Evolutionary conservation across 2,797 vertebrate genomes (phyloP).

Genomic region (Peromyscus eremicus): DNA sequence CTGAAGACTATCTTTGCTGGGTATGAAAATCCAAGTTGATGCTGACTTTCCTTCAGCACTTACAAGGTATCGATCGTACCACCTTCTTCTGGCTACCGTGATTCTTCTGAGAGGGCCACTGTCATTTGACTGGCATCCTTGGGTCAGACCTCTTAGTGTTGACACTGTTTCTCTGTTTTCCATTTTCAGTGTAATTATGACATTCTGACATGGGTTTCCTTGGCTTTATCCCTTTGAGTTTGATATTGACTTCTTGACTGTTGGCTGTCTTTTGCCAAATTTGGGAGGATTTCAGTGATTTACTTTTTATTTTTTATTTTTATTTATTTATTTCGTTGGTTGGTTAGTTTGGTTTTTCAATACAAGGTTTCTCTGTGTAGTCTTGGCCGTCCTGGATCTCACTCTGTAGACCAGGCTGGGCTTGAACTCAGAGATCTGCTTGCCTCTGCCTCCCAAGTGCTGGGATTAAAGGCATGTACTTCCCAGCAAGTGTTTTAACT

Average conservation of each 20-base stretch:
- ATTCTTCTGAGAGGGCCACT: slow-evolving; percentile 14
- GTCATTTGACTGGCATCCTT: neutral
- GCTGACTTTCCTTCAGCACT: slow-evolving; percentile 4
- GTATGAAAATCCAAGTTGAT: slow-evolving; percentile 33
- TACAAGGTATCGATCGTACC: neutral
- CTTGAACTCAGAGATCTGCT: neutral
- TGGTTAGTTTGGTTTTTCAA: no score
- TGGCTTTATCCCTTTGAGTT: neutral
- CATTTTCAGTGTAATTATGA: slow-evolving; percentile 24
- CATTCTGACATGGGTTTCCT: neutral
- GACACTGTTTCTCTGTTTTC: neutral
- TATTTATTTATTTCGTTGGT: no score
- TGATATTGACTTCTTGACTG: neutral
- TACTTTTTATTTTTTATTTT: no score
- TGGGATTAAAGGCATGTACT: neutral
- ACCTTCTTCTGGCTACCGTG: neutral
- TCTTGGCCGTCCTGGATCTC: no score
- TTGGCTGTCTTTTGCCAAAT: slow-evolving; percentile 27
- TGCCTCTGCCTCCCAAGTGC: neutral
- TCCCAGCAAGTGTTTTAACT: neutral
- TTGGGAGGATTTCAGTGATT: neutral
- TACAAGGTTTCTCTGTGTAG: no score
- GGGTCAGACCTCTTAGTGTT: neutral
- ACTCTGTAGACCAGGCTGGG: neutral
- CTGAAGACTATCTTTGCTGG: neutral